A percentile compares a stretch with the other conserved stretches of the same genome.
Conservation (phyloP, 2,888 invertebrate species). For the Heliconius sara region DNA sequence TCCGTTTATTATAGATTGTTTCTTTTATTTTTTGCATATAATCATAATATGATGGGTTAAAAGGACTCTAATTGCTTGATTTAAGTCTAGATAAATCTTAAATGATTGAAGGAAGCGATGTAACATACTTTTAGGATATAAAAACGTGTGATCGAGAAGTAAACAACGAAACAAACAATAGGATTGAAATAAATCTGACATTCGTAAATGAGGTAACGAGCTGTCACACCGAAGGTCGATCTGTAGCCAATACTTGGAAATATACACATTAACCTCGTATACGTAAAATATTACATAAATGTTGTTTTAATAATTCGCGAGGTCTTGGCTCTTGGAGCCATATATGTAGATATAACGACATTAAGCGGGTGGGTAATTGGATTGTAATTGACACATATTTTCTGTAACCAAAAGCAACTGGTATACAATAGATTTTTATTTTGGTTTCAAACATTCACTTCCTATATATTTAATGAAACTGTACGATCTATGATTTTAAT, state of each 20-base stretch:
- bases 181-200: constrained; percentile 62
- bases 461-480: too few relatives aligned
- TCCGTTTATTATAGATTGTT: background rate
- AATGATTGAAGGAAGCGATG: constrained; percentile 38
- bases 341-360: background rate
- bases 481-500: too few relatives aligned
- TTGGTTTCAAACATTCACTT: too few relatives aligned
- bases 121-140: constrained; percentile 33
- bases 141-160: constrained; percentile 48
- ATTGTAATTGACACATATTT: background rate
- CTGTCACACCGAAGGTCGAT: constrained; percentile 55
- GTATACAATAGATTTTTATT: too few relatives aligned
- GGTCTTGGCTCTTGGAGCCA: background rate
- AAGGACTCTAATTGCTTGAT: background rate
- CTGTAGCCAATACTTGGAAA: constrained; percentile 10
- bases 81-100: constrained; percentile 12
- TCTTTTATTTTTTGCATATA: background rate
- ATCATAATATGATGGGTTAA: background rate
- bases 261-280: constrained; percentile 7
- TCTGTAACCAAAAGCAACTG: background rate
- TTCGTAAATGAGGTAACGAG: constrained; percentile 63
- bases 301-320: constrained; percentile 4
- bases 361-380: background rate
- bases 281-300: constrained; percentile 16
- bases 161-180: constrained; percentile 62